Evolutionary conservation across 2,113 vertebrate genomes (phyloP).

Genomic region (Prolemur simus): DNA sequence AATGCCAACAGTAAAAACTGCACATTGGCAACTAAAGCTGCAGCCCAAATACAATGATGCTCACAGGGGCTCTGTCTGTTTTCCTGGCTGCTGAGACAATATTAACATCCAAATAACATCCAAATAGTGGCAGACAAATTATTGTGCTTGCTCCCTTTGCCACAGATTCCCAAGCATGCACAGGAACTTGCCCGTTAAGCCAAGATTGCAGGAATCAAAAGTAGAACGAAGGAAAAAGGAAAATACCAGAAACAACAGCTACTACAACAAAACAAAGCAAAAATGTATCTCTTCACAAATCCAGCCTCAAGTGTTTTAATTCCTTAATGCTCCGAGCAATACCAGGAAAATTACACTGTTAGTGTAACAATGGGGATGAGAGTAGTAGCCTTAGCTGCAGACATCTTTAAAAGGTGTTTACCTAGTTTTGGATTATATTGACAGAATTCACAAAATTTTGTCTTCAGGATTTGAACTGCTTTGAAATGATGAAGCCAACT

Average conservation of each 20-base stretch:
- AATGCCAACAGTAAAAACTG: slow-evolving; percentile 34
- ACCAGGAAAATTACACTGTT: background rate
- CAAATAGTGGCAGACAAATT: slow-evolving; percentile 11
- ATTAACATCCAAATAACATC: slow-evolving; percentile 39
- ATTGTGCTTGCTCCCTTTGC: background rate
- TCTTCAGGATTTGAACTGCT: background rate
- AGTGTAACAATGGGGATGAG: background rate
- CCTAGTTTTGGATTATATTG: background rate
- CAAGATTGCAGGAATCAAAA: slow-evolving; percentile 20
- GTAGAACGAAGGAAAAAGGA: background rate
- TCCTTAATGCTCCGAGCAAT: background rate
- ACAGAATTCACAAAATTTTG: background rate
- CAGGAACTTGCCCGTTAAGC: slow-evolving; percentile 29
- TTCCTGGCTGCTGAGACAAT: background rate
- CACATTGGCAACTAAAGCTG: background rate
- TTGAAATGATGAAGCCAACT: background rate
- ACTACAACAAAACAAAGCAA: slow-evolving; percentile 4
- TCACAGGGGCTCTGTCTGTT: background rate
- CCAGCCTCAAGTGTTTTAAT: background rate
- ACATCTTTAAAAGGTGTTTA: background rate
- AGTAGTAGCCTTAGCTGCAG: background rate
- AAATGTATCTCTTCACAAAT: background rate
- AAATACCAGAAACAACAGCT: background rate
- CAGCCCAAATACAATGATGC: background rate
- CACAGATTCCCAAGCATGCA: background rate